Conservation (phyloP, 2,113 vertebrate genomes). For the Chaetorhynchus papuensis region DNA sequence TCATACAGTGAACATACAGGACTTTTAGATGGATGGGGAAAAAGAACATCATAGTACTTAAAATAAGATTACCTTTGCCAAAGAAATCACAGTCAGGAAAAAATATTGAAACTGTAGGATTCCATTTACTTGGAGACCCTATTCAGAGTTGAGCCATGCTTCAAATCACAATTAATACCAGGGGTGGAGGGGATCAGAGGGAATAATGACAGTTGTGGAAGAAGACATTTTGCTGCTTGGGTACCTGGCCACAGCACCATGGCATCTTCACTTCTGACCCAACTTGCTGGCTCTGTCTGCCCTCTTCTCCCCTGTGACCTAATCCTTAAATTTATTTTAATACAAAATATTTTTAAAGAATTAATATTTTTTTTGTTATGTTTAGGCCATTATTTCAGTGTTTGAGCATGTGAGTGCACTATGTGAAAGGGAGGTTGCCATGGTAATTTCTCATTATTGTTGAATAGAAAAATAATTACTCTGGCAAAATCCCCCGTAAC, state of each 20-base stretch:
- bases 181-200: conserved; percentile 23
- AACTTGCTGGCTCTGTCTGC: background rate
- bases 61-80: conserved; percentile 43
- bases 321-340: conserved; percentile 62
- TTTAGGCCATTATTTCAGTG: conserved; percentile 71
- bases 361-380: conserved; percentile 47
- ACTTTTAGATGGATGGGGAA: background rate
- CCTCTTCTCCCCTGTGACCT: conserved; percentile 43
- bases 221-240: background rate
- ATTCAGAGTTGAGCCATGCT: conserved; percentile 41
- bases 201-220: background rate
- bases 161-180: conserved; percentile 36
- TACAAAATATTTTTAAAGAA: conserved; percentile 61
- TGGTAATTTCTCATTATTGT: conserved; percentile 88
- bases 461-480: conserved; percentile 87
- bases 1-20: background rate
- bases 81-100: conserved; percentile 33
- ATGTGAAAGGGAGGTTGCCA: conserved; percentile 79
- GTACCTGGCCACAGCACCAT: background rate
- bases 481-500: conserved; percentile 81
- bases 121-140: conserved; percentile 30
- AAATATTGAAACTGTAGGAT: conserved; percentile 15
- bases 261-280: background rate
- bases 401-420: conserved; percentile 66
- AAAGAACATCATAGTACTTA: conserved; percentile 34